Evolutionary conservation across 1,140 invertebrate genomes (phyloP), one percentile per base, ranked within the genome.

Genomic region (Sminthurides bifidus): DNA sequence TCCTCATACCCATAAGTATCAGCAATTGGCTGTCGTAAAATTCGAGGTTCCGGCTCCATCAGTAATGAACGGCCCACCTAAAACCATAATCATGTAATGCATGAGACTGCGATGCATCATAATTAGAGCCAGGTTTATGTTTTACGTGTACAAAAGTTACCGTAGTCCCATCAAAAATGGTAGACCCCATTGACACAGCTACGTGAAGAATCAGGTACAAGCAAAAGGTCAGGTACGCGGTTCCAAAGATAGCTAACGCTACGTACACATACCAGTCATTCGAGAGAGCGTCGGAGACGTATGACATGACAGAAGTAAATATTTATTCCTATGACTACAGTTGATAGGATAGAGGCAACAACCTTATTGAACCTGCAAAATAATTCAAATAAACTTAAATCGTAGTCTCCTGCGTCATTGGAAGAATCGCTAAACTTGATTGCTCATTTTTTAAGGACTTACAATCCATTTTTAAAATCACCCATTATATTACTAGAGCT

Each of bases 401-500:
- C 49, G 55, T 52, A 24, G 17, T 40, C 27, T 54, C n/a, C 46
- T n/a, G n/a, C n/a, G n/a, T n/a, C n/a, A n/a, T n/a, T n/a, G n/a
- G n/a, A n/a, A n/a, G n/a, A n/a, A n/a, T n/a, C n/a, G n/a, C n/a
- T n/a, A n/a, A n/a, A n/a, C n/a, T n/a, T n/a, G n/a, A n/a, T n/a
- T n/a, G n/a, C n/a, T n/a, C n/a, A n/a, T n/a, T n/a, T n/a, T n/a
- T n/a, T n/a, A n/a, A n/a, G n/a, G n/a, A 72, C 78, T 71, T 74
- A 84, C 81, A 75, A 65, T 73, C 82, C 81, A 72, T 85, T 87
- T 38, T 75, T 78, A 67, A 87, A 90, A 61, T 84, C 80, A 38
- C 85, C 84, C 90, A 94, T 94, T 4, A 93, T 80, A 40, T 75
- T 72, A 48, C 71, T 69, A 63, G 84, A 83, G 49, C 84, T 84